phyloP scores from a whole-genome alignment of 2,113 vertebrate species.

The Rhizomys pruinosus region DNA sequence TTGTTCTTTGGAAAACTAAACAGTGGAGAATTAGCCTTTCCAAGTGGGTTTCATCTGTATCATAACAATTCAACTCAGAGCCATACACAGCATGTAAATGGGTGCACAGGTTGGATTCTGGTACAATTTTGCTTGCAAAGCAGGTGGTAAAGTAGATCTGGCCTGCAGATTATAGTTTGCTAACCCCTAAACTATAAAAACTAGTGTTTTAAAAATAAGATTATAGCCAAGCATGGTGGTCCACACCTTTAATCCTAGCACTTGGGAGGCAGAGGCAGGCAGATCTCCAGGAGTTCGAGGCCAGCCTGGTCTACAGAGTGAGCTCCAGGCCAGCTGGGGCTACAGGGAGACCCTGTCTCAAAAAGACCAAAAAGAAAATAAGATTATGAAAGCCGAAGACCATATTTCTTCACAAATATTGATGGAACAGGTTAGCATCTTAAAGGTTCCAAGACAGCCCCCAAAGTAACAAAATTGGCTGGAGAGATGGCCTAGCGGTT shows the following conservation, averaged over 20 bases:
- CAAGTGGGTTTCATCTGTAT: neutral
- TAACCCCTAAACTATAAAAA: conserved; percentile 33
- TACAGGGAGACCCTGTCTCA: too few relatives aligned
- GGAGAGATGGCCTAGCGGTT: too few relatives aligned
- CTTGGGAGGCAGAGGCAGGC: too few relatives aligned
- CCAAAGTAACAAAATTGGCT: neutral
- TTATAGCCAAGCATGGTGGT: too few relatives aligned
- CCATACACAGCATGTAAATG: neutral
- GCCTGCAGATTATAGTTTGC: neutral
- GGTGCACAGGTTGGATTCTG: neutral
- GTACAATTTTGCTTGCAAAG: conserved; percentile 17
- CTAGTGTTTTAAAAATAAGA: conserved; percentile 25
- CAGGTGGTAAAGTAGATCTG: neutral
- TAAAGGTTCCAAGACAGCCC: neutral
- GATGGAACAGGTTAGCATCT: neutral
- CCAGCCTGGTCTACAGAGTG: too few relatives aligned
- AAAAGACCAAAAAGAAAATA: too few relatives aligned
- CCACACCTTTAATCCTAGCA: too few relatives aligned
- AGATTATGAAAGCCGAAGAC: neutral
- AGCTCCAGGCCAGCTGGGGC: too few relatives aligned
- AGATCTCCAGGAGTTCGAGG: too few relatives aligned
- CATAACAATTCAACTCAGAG: neutral
- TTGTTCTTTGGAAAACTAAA: conserved; percentile 7
- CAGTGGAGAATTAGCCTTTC: neutral
- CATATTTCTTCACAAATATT: conserved; percentile 1